Percentiles rank a stretch among this genome's conserved stretches.
Conservation (phyloP, 2,797 vertebrate species). For the Lacerta agilis region DNA sequence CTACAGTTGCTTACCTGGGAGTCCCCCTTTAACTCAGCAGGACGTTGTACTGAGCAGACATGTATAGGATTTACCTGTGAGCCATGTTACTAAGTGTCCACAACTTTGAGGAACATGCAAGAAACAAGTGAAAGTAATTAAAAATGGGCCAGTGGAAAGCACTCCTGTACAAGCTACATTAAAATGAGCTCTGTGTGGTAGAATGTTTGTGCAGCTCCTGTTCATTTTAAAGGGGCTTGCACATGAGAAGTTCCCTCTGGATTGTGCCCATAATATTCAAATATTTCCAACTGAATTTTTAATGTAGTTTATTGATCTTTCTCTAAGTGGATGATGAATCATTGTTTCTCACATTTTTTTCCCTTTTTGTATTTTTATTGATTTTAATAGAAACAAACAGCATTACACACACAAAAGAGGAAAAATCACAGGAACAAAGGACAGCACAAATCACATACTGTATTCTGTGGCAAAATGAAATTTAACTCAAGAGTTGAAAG, state of each 20-base stretch:
- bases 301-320: conserved; percentile 19
- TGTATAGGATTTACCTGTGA: background rate
- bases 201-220: background rate
- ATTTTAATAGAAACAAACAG: no score
- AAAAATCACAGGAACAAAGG: no score
- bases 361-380: no score
- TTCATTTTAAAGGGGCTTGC: background rate
- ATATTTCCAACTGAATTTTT: background rate
- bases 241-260: background rate
- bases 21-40: background rate
- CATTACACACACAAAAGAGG: no score
- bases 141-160: background rate
- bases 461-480: no score
- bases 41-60: background rate
- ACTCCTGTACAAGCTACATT: background rate
- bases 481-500: no score
- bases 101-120: background rate
- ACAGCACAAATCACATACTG: no score
- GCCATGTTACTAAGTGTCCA: background rate
- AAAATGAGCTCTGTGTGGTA: background rate
- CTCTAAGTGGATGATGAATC: conserved; percentile 18
- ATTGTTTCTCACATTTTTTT: conserved; percentile 11
- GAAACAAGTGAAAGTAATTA: background rate
- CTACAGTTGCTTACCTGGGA: background rate
- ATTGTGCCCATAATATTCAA: background rate